phyloP scores from a whole-genome alignment of 2,888 invertebrate genomes.

The Sinohyriopsis cumingii region DNA sequence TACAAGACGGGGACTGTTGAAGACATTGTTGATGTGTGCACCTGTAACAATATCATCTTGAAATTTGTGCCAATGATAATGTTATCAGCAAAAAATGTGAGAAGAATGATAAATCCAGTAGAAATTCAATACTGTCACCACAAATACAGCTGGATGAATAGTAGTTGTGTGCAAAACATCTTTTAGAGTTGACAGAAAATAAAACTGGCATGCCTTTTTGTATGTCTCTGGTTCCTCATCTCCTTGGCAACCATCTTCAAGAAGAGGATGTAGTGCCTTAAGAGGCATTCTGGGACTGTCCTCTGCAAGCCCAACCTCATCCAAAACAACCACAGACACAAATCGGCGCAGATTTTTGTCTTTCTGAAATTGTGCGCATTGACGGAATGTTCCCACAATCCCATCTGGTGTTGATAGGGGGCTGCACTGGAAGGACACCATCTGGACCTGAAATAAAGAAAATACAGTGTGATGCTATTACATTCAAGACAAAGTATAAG shows the following conservation, averaged over 20 bases:
- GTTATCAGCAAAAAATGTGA: no score
- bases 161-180: no score
- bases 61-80: no score
- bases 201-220: conserved; percentile 48
- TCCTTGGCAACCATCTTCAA: conserved; percentile 68
- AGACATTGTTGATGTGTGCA: no score
- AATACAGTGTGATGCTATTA: no score
- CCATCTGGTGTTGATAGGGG: conserved; percentile 66
- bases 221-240: conserved; percentile 57
- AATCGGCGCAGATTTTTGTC: conserved; percentile 58
- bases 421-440: conserved; percentile 69
- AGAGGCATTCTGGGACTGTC: conserved; percentile 68
- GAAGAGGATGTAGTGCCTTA: conserved; percentile 62
- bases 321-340: conserved; percentile 67
- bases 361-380: conserved; percentile 65
- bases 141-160: no score
- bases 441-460: conserved; percentile 50
- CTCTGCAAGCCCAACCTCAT: conserved; percentile 68
- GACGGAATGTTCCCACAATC: conserved; percentile 63
- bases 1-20: no score
- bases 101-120: no score
- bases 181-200: no score
- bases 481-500: no score
- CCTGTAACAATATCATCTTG: no score
- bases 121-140: no score